Conservation (phyloP, 1,140 invertebrate species). For the Eumaeus atala region DNA sequence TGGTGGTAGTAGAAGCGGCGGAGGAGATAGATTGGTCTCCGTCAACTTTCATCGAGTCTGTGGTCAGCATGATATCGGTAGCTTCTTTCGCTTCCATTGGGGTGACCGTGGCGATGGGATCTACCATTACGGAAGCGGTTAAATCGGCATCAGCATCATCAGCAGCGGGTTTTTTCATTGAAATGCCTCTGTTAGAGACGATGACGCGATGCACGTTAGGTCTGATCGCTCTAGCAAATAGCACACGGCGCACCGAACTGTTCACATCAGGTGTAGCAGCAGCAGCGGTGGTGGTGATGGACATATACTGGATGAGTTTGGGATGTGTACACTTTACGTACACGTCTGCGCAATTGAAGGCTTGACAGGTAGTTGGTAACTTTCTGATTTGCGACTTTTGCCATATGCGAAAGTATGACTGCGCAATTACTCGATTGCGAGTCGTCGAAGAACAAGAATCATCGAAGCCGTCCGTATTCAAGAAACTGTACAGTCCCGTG, state of each 20-base stretch:
- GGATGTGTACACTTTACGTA: slow-evolving; percentile 1
- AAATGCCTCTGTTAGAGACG: slow-evolving; percentile 11
- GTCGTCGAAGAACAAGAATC: too few species aligned
- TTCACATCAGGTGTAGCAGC: background rate
- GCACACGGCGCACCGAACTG: background rate
- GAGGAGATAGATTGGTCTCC: background rate
- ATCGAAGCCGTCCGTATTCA: background rate
- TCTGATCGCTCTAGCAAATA: slow-evolving; percentile 10
- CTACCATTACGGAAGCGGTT: slow-evolving; percentile 1
- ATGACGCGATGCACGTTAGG: slow-evolving; percentile 9
- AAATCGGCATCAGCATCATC: background rate
- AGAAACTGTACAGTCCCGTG: slow-evolving; percentile 8
- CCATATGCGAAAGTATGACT: slow-evolving; percentile 9
- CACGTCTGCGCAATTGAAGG: background rate
- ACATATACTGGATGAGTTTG: slow-evolving; percentile 8
- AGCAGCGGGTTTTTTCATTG: slow-evolving; percentile 2
- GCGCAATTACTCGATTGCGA: background rate
- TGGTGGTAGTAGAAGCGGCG: background rate
- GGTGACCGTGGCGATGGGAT: background rate
- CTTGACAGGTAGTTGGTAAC: background rate
- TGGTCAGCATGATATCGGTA: too few species aligned
- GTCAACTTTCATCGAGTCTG: background rate
- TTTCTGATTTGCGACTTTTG: slow-evolving; percentile 7
- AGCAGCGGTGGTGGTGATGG: background rate
- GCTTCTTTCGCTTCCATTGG: background rate